Evolutionary conservation across 2,888 invertebrate species (phyloP), one percentile per base, ranked within the genome.

Genomic region (Drosophila pseudotalamancana): DNA sequence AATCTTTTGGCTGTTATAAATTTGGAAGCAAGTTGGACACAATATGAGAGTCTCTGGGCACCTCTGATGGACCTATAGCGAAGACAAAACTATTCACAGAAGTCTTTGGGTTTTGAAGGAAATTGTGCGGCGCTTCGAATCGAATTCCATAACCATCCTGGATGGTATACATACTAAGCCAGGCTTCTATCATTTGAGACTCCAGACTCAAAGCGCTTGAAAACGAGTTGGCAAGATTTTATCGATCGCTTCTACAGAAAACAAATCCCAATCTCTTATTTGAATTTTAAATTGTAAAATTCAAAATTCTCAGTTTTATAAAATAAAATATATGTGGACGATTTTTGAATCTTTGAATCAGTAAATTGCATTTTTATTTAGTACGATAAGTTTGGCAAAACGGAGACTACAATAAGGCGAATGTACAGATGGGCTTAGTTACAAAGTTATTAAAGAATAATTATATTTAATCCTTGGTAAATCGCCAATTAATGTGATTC

Each of bases 21-120:
- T 54, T 62, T 45, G 68, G 73, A 74, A 75, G 75, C 71, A 67
- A 60, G 75, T 73, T 73, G 75, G 59, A 42, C 42, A 12, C 29
- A n/a, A 25, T 46, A 21, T 42, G 12, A 35, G 11, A 53, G 21
- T 6, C 32, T 40, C 11, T 19, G 53, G 37, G 65, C 27, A 25
- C 35, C 19, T 1, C 12, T 34, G 42, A 53, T n/a, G n/a, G 37
- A 50, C 49, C 59, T 11, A 12, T 14, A 16, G 14, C 6, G 5
- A 8, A 14, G 29, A n/a, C 27, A 27, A 8, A 21, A 34, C 11
- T 11, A 1, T 21, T 31, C 4, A 8, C 8, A 16, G 21, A 27
- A 27, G 34, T 3, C 1, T 11, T 12, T n/a, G 16, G 56, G 14
- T 31, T 11, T 39, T 25, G 31, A 14, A 0, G 31, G n/a, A 0